Evolutionary conservation across 30 jellyfish, hydroid and myxozoan genomes (phyloP), one percentile per base, ranked within the genome.

Genomic region (Mastigias papua): DNA sequence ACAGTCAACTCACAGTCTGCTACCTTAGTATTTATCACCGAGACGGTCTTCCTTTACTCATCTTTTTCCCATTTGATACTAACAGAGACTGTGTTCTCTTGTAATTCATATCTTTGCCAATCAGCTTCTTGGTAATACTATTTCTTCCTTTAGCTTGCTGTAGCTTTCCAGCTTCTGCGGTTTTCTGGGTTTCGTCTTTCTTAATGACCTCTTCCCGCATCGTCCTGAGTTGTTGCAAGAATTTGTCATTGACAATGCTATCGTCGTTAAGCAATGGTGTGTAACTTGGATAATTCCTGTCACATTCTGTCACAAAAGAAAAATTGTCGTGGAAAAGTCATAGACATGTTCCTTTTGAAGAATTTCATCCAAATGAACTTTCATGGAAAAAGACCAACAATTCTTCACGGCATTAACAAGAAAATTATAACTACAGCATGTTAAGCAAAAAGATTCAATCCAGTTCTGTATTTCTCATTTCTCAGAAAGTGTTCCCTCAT

Each of bases 241-340:
- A 79, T 11, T 46, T 72, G 2, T 61, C 89, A 30, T 62, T 62
- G 32, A 79, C 23, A 8, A 63, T 33, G 11, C 20, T 79, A 0
- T 65, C 49, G 48, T 79, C 80, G 29, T 63, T 33, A n/a, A 79
- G 80, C 35, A 79, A 35, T 1, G 89, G 89, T n/a, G 89, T 79
- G 80, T 79, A 79, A 26, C 20, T 1, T 34, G 89, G 89, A 27
- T 58, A 79, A 51, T 79, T 60, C 30, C 32, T 34, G 48, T 64
- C 68, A 32, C 89, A 79, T 10, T 63, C 89, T 79, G 49, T 16
- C 34, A 62, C 32, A 48, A 21, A 29, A 74, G 27, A 54, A 5
- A 15, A n/a, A n/a, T n/a, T n/a, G n/a, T n/a, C n/a, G n/a, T n/a
- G n/a, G n/a, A n/a, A n/a, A n/a, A n/a, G n/a, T n/a, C n/a, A n/a